phyloP scores from a whole-genome alignment of 2,113 vertebrate species.

The Struthidea cinerea region DNA sequence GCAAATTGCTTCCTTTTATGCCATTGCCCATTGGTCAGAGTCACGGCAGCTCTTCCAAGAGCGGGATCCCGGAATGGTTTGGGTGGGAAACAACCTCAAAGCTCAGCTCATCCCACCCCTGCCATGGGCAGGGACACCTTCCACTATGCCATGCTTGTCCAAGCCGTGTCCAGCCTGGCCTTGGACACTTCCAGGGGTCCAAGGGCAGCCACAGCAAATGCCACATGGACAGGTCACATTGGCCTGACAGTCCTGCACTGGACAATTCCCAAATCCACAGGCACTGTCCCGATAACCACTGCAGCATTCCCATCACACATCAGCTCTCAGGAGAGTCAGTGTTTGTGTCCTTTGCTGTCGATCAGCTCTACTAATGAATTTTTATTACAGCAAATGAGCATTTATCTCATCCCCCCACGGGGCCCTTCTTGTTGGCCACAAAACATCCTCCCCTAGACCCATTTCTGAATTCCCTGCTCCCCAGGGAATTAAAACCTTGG shows the following conservation, averaged over 20 bases:
- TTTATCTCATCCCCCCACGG: not conserved
- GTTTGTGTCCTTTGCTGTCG: not conserved
- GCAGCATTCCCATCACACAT: not conserved
- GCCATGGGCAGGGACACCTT: not conserved
- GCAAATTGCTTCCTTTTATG: not conserved
- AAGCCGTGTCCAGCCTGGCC: not conserved
- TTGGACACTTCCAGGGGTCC: not conserved
- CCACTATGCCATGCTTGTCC: not conserved
- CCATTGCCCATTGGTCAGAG: not conserved
- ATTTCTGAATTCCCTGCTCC: not conserved
- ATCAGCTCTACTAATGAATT: not conserved
- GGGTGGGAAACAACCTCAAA: not conserved
- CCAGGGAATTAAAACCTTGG: rapidly evolving
- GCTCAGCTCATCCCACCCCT: not conserved
- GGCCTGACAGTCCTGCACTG: not conserved
- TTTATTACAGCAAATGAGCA: not conserved
- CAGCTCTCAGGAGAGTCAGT: not conserved
- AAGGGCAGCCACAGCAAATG: not conserved
- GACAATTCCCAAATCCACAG: not conserved
- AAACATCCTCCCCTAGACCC: not conserved
- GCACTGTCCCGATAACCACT: not conserved
- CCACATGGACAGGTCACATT: rapidly evolving
- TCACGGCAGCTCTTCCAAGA: rapidly evolving
- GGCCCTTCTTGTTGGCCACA: not conserved
- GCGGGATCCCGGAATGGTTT: rapidly evolving